phyloP scores from a whole-genome alignment of 2,888 invertebrate genomes.

The Mycogona germanica region DNA sequence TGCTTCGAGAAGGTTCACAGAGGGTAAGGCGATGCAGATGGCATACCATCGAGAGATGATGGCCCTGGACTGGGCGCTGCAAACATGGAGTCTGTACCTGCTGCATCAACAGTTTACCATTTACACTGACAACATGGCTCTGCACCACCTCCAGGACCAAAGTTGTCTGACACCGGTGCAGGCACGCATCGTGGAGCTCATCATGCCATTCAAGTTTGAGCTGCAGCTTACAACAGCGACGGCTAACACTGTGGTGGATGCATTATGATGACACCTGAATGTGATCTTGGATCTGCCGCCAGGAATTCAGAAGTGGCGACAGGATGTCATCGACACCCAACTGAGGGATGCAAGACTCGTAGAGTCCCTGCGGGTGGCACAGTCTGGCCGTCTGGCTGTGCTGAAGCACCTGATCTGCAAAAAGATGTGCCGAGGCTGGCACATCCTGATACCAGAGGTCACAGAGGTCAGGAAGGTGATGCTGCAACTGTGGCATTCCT shows the following conservation, averaged over 20 bases:
- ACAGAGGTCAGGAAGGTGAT: too few species aligned
- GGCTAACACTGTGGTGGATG: neutral
- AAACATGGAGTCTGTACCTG: neutral
- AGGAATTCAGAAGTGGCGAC: too few species aligned
- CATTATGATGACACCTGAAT: neutral
- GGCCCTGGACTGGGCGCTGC: neutral
- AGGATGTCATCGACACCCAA: too few species aligned
- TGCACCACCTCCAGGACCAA: neutral
- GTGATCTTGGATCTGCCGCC: too few species aligned
- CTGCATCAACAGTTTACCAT: neutral
- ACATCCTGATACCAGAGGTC: too few species aligned
- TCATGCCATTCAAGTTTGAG: neutral
- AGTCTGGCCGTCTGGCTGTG: too few species aligned
- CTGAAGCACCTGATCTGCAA: too few species aligned
- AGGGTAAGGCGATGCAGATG: neutral
- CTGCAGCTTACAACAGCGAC: neutral
- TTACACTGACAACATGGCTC: neutral
- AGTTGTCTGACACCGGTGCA: neutral
- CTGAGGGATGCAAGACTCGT: too few species aligned
- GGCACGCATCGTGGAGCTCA: neutral
- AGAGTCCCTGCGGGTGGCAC: too few species aligned
- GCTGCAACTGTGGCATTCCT: too few species aligned
- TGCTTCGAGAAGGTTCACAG: neutral
- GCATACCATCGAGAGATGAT: neutral
- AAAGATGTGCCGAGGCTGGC: too few species aligned